Base-by-base conservation (phyloP, 2,888 invertebrate species). In the Cenopis cana region DNA sequence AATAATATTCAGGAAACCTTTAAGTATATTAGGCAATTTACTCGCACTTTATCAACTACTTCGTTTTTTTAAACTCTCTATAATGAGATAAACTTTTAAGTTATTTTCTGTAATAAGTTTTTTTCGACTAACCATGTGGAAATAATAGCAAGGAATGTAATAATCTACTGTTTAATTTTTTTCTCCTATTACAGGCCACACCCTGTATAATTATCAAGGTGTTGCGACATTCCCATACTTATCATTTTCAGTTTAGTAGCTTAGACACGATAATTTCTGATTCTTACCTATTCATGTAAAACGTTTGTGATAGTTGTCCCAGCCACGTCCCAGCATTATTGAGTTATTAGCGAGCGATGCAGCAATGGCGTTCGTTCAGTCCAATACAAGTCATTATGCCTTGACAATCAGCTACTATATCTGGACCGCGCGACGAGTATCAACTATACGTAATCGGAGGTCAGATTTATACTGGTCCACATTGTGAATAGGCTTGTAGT, bases 221-320 rank as follows among this genome's bases (percentile, higher is more conserved):
- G 41, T 3, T 41, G 41, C 12, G 41, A 14, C 4, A 14, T 41
- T 4, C 41, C 41, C 41, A 41, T 2, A 41, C 12, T 3, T 38
- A 41, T 14, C 41, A 41, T 41, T 33, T 33, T 33, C 3, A 8
- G 33, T 33, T 33, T 33, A 33, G 33, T 33, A 33, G 8, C 33
- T 33, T 33, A 6, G 5, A 33, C 0, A 8, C 33, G 33, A 33
- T 33, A 33, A 33, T 3, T 33, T 33, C 9, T 8, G 33, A 33
- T 5, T 33, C 33, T 8, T 33, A 41, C 41, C 5, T 41, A 12
- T 41, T 14, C 41, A 41, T 41, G 41, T 41, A 41, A 41, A 46
- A 46, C 46, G 46, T 46, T 46, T 46, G n/a, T 46, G n/a, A n/a
- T 46, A 46, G n/a, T n/a, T 46, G 46, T n/a, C 46, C 46, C 46